Percentiles rank a stretch among this genome's conserved stretches.
These are phyloP conservation scores for Diarsia rubi DNA, from an alignment of 2,888 invertebrate genomes.

Conservation along the genomic window DNA sequence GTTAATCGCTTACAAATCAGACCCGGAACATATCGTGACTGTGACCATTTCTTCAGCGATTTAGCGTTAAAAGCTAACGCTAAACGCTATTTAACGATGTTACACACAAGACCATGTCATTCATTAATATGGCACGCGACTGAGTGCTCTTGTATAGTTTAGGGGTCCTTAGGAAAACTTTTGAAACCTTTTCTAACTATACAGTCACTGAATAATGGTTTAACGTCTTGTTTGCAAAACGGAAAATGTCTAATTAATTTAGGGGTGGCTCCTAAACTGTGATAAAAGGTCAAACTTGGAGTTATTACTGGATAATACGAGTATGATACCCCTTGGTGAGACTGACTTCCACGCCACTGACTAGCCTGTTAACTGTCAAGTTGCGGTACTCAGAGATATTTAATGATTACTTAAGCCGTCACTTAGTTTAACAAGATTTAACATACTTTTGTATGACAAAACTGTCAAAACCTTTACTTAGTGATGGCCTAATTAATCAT, in stretches of 20 bases:
- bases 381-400: too few relatives aligned
- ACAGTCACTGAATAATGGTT: neutral
- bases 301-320: too few relatives aligned
- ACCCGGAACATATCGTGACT: conserved; percentile 76
- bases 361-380: too few relatives aligned
- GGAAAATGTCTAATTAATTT: neutral
- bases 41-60: conserved; percentile 78
- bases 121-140: conserved; percentile 76
- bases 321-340: too few relatives aligned
- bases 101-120: conserved; percentile 72
- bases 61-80: conserved; percentile 72
- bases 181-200: neutral
- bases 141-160: conserved; percentile 66
- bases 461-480: too few relatives aligned
- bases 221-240: neutral
- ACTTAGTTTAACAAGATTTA: too few relatives aligned
- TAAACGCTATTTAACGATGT: conserved; percentile 75
- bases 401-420: too few relatives aligned
- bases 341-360: too few relatives aligned
- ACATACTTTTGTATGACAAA: too few relatives aligned
- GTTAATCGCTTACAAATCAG: conserved; percentile 60
- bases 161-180: conserved; percentile 37
- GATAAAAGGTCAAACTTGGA: too few relatives aligned
- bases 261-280: neutral
- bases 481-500: too few relatives aligned